A percentile compares a stretch with the other conserved stretches of the same genome.
phyloP scores from a whole-genome alignment of 2,113 vertebrate genomes.

The Lates calcarifer region DNA sequence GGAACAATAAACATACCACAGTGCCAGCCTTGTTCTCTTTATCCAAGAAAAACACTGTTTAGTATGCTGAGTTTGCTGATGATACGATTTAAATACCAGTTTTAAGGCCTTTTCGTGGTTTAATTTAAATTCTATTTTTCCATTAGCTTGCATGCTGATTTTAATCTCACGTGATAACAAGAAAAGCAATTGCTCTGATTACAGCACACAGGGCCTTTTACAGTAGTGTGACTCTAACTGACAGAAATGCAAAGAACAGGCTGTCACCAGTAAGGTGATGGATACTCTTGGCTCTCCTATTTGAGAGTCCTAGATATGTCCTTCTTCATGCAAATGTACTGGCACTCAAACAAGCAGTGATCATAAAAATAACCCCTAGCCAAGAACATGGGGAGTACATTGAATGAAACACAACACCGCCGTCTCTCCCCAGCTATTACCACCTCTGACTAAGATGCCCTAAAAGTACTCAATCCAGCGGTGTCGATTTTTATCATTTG shows the following conservation, averaged over 20 bases:
- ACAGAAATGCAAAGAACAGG: slow-evolving; percentile 35
- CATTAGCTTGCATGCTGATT: background rate
- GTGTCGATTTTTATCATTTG: background rate
- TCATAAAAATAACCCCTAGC: slow-evolving; percentile 76
- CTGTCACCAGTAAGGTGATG: slow-evolving; percentile 72
- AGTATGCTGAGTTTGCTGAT: slow-evolving; percentile 13
- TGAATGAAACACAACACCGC: slow-evolving; percentile 64
- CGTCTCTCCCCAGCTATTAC: slow-evolving; percentile 10
- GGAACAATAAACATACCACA: slow-evolving; percentile 58
- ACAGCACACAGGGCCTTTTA: background rate
- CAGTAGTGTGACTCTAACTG: slow-evolving; percentile 19
- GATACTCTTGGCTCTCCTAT: slow-evolving; percentile 61
- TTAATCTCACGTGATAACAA: slow-evolving; percentile 14
- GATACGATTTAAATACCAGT: slow-evolving; percentile 22
- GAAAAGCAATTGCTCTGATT: slow-evolving; percentile 3
- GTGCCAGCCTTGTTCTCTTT: slow-evolving; percentile 22
- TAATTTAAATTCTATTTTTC: slow-evolving; percentile 14
- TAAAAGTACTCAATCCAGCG: background rate
- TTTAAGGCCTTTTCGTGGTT: slow-evolving; percentile 11
- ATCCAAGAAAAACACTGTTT: slow-evolving; percentile 47
- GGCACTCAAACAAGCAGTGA: slow-evolving; percentile 63
- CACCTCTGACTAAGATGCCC: slow-evolving; percentile 14
- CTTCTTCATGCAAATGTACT: slow-evolving; percentile 66
- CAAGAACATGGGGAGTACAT: slow-evolving; percentile 48
- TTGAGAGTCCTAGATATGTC: slow-evolving; percentile 49